Evolutionary conservation across 2,888 invertebrate species (phyloP).

Genomic region (Syritta pipiens): DNA sequence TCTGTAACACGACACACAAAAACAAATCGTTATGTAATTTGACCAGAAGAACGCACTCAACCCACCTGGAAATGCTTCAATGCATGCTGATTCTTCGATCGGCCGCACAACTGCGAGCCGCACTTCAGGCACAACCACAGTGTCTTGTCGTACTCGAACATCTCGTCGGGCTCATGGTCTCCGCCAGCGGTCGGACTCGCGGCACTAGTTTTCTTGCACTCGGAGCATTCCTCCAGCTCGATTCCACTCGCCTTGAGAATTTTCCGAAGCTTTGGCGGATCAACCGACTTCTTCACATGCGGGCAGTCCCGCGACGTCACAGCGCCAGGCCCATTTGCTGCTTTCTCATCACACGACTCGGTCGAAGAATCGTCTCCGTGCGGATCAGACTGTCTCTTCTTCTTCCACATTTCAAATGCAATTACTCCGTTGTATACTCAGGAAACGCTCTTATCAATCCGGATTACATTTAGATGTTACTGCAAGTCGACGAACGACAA

Average conservation of each 20-base stretch:
- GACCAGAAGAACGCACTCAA: not conserved
- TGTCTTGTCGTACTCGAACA: constrained; percentile 80
- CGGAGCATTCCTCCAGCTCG: constrained; percentile 81
- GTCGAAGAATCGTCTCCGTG: constrained; percentile 85
- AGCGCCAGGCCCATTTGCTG: constrained; percentile 75
- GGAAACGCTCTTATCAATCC: too few relatives aligned
- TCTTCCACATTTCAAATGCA: constrained; percentile 83
- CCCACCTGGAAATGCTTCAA: constrained; percentile 84
- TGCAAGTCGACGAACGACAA: not conserved
- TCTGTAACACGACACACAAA: constrained; percentile 73
- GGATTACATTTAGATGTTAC: constrained; percentile 55
- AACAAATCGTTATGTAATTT: not conserved
- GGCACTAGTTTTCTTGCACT: constrained; percentile 80
- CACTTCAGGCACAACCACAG: constrained; percentile 92
- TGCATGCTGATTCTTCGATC: constrained; percentile 85
- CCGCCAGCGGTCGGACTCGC: constrained; percentile 72
- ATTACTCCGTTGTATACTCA: constrained; percentile 18
- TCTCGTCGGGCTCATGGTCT: constrained; percentile 72
- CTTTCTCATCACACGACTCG: constrained; percentile 86
- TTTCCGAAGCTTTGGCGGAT: constrained; percentile 83
- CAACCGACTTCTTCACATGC: constrained; percentile 86
- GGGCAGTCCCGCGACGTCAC: constrained; percentile 81
- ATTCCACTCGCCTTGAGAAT: constrained; percentile 81
- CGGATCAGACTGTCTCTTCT: constrained; percentile 86
- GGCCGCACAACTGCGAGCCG: constrained; percentile 88